phyloP scores from a whole-genome alignment of 1,140 invertebrate species.

The Drosophila melanica region DNA sequence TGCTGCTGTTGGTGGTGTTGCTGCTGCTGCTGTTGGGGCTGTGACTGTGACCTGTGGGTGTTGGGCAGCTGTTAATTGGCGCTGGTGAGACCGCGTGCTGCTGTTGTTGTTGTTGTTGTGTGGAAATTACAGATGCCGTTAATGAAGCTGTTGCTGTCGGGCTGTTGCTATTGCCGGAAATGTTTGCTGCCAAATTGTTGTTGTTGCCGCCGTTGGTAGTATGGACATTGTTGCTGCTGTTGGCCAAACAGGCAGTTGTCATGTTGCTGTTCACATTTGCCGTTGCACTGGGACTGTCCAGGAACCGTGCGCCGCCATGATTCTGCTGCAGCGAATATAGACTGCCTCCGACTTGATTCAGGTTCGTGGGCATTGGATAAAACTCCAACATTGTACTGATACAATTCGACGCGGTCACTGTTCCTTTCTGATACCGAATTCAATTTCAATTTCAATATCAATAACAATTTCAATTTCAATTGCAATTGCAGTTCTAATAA shows the following conservation, averaged over 20 bases:
- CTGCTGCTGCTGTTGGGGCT: slow-evolving; percentile 26
- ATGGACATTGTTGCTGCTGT: slow-evolving; percentile 33
- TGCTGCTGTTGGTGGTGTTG: neutral
- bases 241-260: slow-evolving; percentile 40
- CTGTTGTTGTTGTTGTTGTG: slow-evolving; percentile 54
- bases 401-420: slow-evolving; percentile 10
- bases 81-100: slow-evolving; percentile 64
- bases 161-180: slow-evolving; percentile 62
- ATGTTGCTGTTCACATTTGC: slow-evolving; percentile 45
- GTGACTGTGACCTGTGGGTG: slow-evolving; percentile 76
- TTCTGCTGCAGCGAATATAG: slow-evolving; percentile 80
- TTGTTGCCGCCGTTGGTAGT: slow-evolving; percentile 38
- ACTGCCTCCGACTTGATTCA: slow-evolving; percentile 79
- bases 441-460: neutral
- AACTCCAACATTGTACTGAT: slow-evolving; percentile 80
- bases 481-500: neutral
- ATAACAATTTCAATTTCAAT: neutral
- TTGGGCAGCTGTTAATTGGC: slow-evolving; percentile 73
- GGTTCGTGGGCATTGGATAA: slow-evolving; percentile 83
- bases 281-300: slow-evolving; percentile 72
- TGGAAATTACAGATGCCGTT: slow-evolving; percentile 61
- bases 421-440: neutral
- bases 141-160: slow-evolving; percentile 74
- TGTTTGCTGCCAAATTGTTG: slow-evolving; percentile 55
- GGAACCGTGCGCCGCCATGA: slow-evolving; percentile 77